These are phyloP conservation scores for Pseudois nayaur DNA, from an alignment of 2,113 vertebrate species.

Conservation along the genomic window DNA sequence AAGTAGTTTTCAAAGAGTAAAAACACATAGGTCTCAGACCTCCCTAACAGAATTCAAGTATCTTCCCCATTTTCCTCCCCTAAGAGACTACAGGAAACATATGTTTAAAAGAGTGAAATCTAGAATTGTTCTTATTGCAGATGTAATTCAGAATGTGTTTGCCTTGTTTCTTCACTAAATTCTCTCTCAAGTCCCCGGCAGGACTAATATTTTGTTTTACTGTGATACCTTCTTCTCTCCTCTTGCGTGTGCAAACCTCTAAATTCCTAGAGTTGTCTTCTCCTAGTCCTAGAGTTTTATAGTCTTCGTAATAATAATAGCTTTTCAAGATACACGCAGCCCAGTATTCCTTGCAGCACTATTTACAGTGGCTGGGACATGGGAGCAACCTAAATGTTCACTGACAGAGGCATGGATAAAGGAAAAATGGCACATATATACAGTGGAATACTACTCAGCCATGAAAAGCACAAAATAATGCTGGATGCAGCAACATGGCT, in stretches of 20 bases:
- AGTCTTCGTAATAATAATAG: neutral
- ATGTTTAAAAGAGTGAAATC: neutral
- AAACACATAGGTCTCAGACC: neutral
- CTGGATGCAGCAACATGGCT: neutral
- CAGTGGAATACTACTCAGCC: neutral
- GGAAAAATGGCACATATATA: neutral
- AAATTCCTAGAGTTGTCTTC: neutral
- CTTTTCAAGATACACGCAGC: neutral
- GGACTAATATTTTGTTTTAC: neutral
- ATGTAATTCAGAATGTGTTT: neutral
- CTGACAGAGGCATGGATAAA: neutral
- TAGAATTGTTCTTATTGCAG: neutral
- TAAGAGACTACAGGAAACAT: neutral
- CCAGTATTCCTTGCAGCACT: neutral
- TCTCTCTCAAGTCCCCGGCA: neutral
- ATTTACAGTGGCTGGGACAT: neutral
- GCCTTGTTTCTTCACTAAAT: neutral
- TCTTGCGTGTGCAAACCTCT: neutral
- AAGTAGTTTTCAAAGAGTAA: constrained; percentile 7
- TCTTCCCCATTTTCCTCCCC: neutral
- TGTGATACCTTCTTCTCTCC: neutral
- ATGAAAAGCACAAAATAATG: neutral
- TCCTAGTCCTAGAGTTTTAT: neutral
- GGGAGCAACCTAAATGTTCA: neutral
- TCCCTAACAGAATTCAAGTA: neutral